Base-by-base conservation (phyloP, 2,888 invertebrate species). In the Metopia argyrocephala region DNA sequence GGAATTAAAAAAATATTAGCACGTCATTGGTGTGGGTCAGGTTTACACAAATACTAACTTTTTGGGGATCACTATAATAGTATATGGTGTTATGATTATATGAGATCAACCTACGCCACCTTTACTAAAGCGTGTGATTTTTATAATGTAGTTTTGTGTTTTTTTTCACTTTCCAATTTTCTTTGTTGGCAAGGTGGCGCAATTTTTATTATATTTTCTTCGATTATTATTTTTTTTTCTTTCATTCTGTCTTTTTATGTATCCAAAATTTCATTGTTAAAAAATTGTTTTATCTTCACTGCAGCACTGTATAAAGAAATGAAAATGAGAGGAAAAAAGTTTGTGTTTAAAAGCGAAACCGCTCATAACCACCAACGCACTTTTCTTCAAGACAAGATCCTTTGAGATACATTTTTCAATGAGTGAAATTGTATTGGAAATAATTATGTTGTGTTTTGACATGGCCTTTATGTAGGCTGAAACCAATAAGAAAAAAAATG, bases 101-200 rank as follows among this genome's bases (percentile, higher is more conserved):
- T 75, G 78, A 78, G 81, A 81, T 81, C 81, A 81, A 81, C 81
- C 81, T 81, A 81, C 81, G 78, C 81, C 81, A 81, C 78, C 81
- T 81, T 81, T 81, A 81, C 66, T 75, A 78, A 81, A 81, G 81
- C 81, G 81, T 81, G 81, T 81, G 81, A 81, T 78, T 80, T 80
- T 80, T 76, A 68, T 80, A 65, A 57, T 23, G 70, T 1, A 38
- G 38, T 38, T 38, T 38, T 38, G 9, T 4, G 3, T 48, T 78
- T 69, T 56, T 68, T 76, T 80, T 70, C 78, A 81, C 81, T 81
- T 81, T 81, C 74, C 74, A 78, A 76, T 81, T 80, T 81, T 81
- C 70, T 66, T 54, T 62, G 66, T 54, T 62, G 78, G 78, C 62
- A 74, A 75, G 70, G 66, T 66, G 76, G 76, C 62, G 76, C 68